A percentile compares a stretch with the other conserved stretches of the same genome.
Conservation (phyloP, 1,140 invertebrate genomes). For the Brachionus calyciflorus region DNA sequence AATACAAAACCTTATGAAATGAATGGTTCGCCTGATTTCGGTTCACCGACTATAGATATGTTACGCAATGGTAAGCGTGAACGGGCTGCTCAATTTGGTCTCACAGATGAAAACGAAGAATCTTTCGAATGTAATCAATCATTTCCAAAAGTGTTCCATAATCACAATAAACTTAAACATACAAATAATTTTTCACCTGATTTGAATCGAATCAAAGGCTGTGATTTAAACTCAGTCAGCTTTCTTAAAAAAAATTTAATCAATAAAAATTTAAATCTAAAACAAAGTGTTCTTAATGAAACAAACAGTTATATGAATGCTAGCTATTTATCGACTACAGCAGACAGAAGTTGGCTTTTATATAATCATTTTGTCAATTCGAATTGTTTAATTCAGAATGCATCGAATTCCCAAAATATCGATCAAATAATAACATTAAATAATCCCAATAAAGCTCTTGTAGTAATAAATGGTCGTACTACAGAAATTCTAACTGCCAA, state of each 20-base stretch:
- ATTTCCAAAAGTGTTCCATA: constrained; percentile 51
- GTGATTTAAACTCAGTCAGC: constrained; percentile 15
- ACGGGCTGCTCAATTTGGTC: constrained; percentile 52
- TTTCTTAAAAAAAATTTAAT: constrained; percentile 29
- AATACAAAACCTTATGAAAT: constrained; percentile 47
- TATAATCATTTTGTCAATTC: constrained; percentile 52
- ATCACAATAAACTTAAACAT: constrained; percentile 46
- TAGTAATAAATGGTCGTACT: constrained; percentile 58
- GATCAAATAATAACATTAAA: constrained; percentile 50
- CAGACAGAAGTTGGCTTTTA: constrained; percentile 56
- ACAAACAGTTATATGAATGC: constrained; percentile 29
- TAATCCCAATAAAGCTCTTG: constrained; percentile 60
- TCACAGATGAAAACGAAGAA: constrained; percentile 49
- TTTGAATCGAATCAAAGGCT: constrained; percentile 50
- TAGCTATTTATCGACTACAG: constrained; percentile 44
- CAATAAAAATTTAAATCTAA: not conserved
- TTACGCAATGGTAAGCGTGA: constrained; percentile 51
- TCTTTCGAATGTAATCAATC: constrained; percentile 59
- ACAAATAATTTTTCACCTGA: constrained; percentile 47
- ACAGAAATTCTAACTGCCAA: constrained; percentile 68
- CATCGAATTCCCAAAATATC: constrained; percentile 35
- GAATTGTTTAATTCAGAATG: too few relatives aligned
- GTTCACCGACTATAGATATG: constrained; percentile 52
- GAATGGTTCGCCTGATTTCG: constrained; percentile 51
- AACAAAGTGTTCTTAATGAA: constrained; percentile 47